Base-by-base conservation (phyloP, 2,113 vertebrate genomes). In the Saccopteryx leptura region DNA sequence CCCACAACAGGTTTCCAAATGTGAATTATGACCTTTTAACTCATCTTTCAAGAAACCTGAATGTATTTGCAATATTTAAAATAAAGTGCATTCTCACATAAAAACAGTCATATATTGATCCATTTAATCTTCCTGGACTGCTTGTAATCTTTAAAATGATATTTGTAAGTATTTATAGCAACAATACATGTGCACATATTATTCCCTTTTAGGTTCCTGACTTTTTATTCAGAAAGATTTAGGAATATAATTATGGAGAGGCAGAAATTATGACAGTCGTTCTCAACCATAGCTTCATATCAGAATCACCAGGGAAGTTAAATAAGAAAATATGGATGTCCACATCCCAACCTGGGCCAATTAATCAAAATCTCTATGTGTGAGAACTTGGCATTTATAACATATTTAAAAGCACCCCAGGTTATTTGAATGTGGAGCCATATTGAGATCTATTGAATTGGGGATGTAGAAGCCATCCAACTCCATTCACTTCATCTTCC, bases 61-160 rank as follows among this genome's bases (percentile, higher is more conserved):
- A 61, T 75, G 23, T 81, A 75, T 56, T 14, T 86, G 31, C 10
- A 56, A 90, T 88, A 82, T 87, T 96, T 97, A 93, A 94, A 95
- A 88, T 71, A 88, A 76, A 12, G n/a, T 19, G 9, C 26, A 58
- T 33, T 54, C 4, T 95, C 18, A 69, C 21, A 75, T 86, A 75
- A 90, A 91, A 52, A 74, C 31, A 95, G 75, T 28, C 54, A 78
- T 31, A 60, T 80, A 66, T 17, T 69, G 83, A 86, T 48, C 31
- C 4, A 63, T 50, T 52, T 9, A n/a, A 66, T 87, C 75, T 96
- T 78, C 46, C 58, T 60, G 24, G 21, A 28, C 21, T 69, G 66
- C 72, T 65, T 86, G 17, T 58, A 74, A 80, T 85, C 56, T 95
- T 93, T 78, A 78, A 78, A 78, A 79, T 91, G 66, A 85, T 3